Base-by-base conservation (phyloP, 2,113 vertebrate species). In the Oxygymnocypris stewartii region DNA sequence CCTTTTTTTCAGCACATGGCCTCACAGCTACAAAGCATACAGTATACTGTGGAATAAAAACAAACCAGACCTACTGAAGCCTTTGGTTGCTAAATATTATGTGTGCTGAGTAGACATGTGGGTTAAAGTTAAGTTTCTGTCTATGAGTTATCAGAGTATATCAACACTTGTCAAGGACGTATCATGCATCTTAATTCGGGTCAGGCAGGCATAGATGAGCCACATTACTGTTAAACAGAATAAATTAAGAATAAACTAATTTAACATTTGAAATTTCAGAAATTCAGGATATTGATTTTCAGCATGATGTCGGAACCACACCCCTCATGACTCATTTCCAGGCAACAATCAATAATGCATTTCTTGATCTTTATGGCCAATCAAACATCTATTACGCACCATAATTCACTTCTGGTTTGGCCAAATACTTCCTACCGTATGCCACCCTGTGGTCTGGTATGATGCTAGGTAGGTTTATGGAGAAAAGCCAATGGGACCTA, bases 361-460 rank as follows among this genome's bases (percentile, higher is more conserved):
- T n/a, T 4, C 71, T 74, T 23, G 35, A 74, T 9, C 20, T 51
- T 77, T 2, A 77, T 77, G 44, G 75, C 2, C 4, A 20, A 51
- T 23, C n/a, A 5, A 77, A 51, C 23, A 49, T 28, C 16, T 76
- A 76, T 49, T 16, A 76, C 25, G 10, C 11, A 5, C 74, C 74
- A 47, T 0, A 0, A 7, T 76, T 76, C 40, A 76, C 28, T n/a
- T 47, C 74, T 8, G 47, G 11, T 57, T 35, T 79, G 51, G 77
- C 31, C 1, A 79, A 54, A 18, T 79, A 59, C 8, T 61, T 79
- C 25, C 16, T 79, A 1, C 51, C 16, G 12, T 14, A 79, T 79
- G 78, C 51, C 13, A 61, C 54, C 2, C 78, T 79, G 14, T 59
- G 78, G 78, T 79, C 78, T 79, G 78, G 16, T 59, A 16, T 79